Conservation (phyloP, 2,113 vertebrate genomes). For the Platichthys stellatus region DNA sequence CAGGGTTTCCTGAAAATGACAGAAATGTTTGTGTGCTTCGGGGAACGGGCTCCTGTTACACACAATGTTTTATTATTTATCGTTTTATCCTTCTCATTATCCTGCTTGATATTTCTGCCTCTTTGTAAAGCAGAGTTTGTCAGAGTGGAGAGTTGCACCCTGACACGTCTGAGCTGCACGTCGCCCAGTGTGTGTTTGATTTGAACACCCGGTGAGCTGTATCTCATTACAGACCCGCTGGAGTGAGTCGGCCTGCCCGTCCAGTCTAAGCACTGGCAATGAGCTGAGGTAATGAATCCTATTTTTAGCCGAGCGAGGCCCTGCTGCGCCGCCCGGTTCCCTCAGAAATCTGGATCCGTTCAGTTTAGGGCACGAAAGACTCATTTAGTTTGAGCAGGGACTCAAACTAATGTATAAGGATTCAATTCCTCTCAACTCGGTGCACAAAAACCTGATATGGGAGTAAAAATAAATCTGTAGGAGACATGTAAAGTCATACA, state of each 20-base stretch:
- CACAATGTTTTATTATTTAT: too few relatives aligned
- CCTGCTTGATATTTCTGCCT: too few relatives aligned
- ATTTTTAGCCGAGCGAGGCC: constrained; percentile 38
- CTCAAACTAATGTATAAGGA: neutral
- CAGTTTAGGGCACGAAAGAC: neutral
- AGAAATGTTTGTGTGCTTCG: neutral
- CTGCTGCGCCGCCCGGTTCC: constrained; percentile 20
- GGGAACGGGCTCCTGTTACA: neutral
- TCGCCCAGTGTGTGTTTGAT: constrained; percentile 21
- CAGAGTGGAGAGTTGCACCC: neutral
- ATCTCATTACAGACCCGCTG: constrained; percentile 33
- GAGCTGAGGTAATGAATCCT: constrained; percentile 50
- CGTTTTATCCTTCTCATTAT: too few relatives aligned
- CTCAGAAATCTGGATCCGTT: too few relatives aligned
- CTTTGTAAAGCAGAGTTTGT: too few relatives aligned
- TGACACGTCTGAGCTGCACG: too few relatives aligned
- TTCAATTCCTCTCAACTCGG: neutral
- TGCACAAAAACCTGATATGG: neutral
- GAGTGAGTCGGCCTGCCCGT: constrained; percentile 31
- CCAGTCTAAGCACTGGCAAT: constrained; percentile 4
- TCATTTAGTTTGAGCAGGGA: neutral
- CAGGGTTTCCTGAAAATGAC: neutral
- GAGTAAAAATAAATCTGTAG: neutral
- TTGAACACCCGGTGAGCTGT: neutral
- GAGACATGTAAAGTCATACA: too few relatives aligned